Conservation (phyloP, 1,140 invertebrate genomes). For the Dreissena rostriformis region DNA sequence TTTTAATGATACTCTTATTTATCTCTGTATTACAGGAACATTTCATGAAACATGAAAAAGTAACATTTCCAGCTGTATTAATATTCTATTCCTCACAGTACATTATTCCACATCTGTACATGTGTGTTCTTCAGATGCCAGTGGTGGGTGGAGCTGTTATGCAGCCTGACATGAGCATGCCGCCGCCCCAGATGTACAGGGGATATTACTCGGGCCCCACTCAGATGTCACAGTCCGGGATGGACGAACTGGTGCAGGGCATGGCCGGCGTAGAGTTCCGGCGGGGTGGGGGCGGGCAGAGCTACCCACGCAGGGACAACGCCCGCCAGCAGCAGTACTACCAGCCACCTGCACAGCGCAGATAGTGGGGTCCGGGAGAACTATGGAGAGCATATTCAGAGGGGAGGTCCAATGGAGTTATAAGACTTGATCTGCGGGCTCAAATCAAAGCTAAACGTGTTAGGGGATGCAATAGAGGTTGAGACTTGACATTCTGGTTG, state of each 20-base stretch:
- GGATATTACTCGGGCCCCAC: conserved; percentile 23
- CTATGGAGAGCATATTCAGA: too few relatives aligned
- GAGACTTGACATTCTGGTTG: too few relatives aligned
- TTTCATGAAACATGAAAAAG: too few relatives aligned
- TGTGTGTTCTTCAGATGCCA: conserved; percentile 24
- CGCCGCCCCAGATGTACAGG: conserved; percentile 47
- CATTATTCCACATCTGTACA: too few relatives aligned
- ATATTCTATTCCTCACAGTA: too few relatives aligned
- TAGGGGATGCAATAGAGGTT: too few relatives aligned
- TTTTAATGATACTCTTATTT: too few relatives aligned
- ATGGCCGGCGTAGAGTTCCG: conserved; percentile 48
- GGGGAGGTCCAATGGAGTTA: too few relatives aligned
- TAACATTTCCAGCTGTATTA: too few relatives aligned
- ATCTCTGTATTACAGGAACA: too few relatives aligned
- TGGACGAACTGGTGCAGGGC: conserved; percentile 37
- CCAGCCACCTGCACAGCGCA: conserved; percentile 38
- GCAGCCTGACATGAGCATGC: conserved; percentile 38
- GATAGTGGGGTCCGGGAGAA: not conserved
- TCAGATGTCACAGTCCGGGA: not conserved
- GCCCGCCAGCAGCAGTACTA: conserved; percentile 33
- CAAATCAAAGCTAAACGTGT: too few relatives aligned
- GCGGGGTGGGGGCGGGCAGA: conserved; percentile 38
- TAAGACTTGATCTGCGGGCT: too few relatives aligned
- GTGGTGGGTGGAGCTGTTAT: conserved; percentile 10
- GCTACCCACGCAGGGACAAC: conserved; percentile 20